Conservation (phyloP, 2,113 vertebrate genomes). For the Cyanocitta stelleri region DNA sequence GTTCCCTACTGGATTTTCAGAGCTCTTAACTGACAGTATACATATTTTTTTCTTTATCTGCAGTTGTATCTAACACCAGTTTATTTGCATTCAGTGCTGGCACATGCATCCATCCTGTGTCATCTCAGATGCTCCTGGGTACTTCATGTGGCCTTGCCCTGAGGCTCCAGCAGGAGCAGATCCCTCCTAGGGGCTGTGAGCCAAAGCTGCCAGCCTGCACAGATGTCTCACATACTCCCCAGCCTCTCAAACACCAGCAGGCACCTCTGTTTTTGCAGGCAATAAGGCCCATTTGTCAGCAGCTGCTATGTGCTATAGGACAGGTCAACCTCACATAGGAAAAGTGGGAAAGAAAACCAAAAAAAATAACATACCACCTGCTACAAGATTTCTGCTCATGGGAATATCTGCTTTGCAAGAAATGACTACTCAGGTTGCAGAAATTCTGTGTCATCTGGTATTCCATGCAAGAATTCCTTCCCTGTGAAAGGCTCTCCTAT, state of each 20-base stretch:
- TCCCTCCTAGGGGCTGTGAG: neutral
- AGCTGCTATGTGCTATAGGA: neutral
- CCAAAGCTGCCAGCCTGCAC: slow-evolving; percentile 1
- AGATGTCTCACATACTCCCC: neutral
- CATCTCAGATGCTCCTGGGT: neutral
- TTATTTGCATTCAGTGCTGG: neutral
- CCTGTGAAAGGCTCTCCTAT: neutral
- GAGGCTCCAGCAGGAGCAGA: neutral
- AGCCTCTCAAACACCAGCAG: neutral
- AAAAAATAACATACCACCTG: neutral
- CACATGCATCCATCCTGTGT: neutral
- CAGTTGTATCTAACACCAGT: neutral
- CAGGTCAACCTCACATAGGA: neutral
- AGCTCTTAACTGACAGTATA: neutral
- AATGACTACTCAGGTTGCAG: neutral
- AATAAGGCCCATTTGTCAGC: neutral
- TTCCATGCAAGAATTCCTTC: neutral
- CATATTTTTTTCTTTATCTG: neutral
- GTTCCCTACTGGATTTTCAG: neutral
- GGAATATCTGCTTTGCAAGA: neutral
- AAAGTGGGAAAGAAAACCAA: neutral
- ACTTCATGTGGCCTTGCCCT: neutral
- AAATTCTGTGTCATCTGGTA: neutral
- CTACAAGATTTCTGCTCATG: neutral
- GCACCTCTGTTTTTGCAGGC: neutral